A percentile compares a stretch with the other conserved stretches of the same genome.
These are phyloP conservation scores for Ips nitidus DNA, from an alignment of 1,140 invertebrate species.

Conservation along the genomic window DNA sequence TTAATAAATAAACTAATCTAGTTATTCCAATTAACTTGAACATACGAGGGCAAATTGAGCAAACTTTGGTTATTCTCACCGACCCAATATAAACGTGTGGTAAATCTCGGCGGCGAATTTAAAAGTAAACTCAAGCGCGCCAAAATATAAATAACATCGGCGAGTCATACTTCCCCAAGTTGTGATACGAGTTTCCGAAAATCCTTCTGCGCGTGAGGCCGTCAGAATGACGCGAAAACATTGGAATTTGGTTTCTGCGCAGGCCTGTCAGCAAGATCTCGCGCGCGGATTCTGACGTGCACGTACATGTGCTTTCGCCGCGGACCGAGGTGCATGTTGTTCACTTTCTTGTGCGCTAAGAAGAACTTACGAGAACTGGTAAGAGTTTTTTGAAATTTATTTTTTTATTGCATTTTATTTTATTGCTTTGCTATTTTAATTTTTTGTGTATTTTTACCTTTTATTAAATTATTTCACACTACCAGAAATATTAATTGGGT, in stretches of 20 bases:
- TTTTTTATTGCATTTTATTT: neutral
- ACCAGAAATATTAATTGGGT: too few species aligned
- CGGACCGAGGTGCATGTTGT: constrained; percentile 12
- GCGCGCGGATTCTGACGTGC: constrained; percentile 18
- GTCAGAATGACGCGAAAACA: constrained; percentile 15
- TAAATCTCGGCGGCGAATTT: too few species aligned
- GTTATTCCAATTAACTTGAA: too few species aligned
- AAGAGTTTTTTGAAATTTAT: neutral
- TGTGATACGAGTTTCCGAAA: constrained; percentile 14
- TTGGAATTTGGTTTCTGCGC: constrained; percentile 14
- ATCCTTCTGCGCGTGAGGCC: constrained; percentile 12
- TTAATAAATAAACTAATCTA: too few species aligned
- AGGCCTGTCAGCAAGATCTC: constrained; percentile 15
- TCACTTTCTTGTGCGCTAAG: constrained; percentile 5
- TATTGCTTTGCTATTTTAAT: too few species aligned
- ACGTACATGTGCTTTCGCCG: constrained; percentile 24
- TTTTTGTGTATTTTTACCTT: too few species aligned
- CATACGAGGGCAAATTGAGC: too few species aligned
- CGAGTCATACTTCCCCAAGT: constrained; percentile 11
- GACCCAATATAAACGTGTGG: too few species aligned
- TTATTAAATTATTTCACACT: too few species aligned
- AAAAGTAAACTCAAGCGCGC: neutral
- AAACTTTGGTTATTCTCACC: too few species aligned
- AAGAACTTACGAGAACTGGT: constrained; percentile 10
- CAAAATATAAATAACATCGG: constrained; percentile 18